Percentiles rank a stretch among this genome's conserved stretches.
These are phyloP conservation scores for Pagetopsis macropterus DNA, from an alignment of 2,797 vertebrate genomes.

Conservation along the genomic window DNA sequence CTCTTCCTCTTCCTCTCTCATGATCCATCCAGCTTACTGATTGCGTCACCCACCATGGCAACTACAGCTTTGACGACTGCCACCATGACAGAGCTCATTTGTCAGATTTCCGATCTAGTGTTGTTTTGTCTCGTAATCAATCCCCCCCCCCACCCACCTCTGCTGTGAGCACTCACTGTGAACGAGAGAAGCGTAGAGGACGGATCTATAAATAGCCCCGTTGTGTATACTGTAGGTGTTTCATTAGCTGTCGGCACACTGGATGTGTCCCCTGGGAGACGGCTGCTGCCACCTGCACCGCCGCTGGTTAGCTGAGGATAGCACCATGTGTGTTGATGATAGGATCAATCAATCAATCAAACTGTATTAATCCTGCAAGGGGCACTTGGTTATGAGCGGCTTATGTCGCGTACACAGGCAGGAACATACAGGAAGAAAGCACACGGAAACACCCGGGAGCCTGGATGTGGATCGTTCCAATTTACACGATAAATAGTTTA, in stretches of 20 bases:
- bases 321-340: constrained; percentile 1
- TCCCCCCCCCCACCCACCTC: neutral
- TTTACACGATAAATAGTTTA: too few species aligned
- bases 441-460: too few species aligned
- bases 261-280: constrained; percentile 60
- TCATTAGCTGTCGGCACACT: constrained; percentile 47
- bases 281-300: constrained; percentile 60
- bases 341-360: too few species aligned
- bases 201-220: constrained; percentile 69
- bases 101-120: constrained; percentile 59
- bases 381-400: too few species aligned
- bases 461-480: too few species aligned
- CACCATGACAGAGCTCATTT: constrained; percentile 63
- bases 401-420: too few species aligned
- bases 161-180: constrained; percentile 12
- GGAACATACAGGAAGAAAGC: too few species aligned
- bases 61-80: constrained; percentile 67
- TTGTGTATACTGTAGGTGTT: constrained; percentile 39
- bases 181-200: constrained; percentile 38
- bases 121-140: constrained; percentile 62
- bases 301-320: constrained; percentile 38
- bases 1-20: constrained; percentile 25
- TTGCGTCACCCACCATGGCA: constrained; percentile 69
- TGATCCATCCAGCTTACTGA: constrained; percentile 37
- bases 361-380: too few species aligned